Conservation (phyloP, 2,797 vertebrate genomes). For the Anabas testudineus region DNA sequence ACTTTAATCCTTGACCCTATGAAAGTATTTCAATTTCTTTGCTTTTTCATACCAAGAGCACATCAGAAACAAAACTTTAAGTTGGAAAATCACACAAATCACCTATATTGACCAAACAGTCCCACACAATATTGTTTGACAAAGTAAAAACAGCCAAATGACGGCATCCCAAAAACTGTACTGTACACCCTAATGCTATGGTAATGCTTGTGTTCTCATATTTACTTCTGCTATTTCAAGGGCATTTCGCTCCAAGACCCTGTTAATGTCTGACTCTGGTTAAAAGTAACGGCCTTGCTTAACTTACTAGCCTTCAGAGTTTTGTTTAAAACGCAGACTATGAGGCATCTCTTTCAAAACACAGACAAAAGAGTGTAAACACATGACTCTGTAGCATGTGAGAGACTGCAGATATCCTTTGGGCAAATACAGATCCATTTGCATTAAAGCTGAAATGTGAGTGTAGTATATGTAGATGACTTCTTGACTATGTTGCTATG, state of each 20-base stretch:
- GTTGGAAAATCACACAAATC: neutral
- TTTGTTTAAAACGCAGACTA: constrained; percentile 15
- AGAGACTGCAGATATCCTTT: constrained; percentile 45
- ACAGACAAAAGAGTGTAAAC: constrained; percentile 45
- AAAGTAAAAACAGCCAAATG: neutral
- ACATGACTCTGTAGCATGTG: constrained; percentile 43
- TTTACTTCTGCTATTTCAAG: neutral
- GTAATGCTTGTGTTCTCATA: neutral
- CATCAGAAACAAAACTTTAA: neutral
- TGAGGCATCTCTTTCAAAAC: constrained; percentile 48
- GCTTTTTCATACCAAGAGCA: neutral
- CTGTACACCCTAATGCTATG: neutral
- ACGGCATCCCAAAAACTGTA: neutral
- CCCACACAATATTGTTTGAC: neutral
- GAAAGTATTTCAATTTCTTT: neutral
- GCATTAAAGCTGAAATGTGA: constrained; percentile 64
- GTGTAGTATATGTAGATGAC: constrained; percentile 49
- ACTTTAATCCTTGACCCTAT: neutral
- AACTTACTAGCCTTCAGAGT: constrained; percentile 4
- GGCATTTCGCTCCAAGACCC: neutral
- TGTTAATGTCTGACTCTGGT: neutral
- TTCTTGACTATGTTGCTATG: constrained; percentile 58
- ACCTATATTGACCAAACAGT: neutral
- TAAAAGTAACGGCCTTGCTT: neutral
- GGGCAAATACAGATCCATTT: constrained; percentile 47